Evolutionary conservation across 2,113 vertebrate genomes (phyloP).

Genomic region (Mastomys natalensis): DNA sequence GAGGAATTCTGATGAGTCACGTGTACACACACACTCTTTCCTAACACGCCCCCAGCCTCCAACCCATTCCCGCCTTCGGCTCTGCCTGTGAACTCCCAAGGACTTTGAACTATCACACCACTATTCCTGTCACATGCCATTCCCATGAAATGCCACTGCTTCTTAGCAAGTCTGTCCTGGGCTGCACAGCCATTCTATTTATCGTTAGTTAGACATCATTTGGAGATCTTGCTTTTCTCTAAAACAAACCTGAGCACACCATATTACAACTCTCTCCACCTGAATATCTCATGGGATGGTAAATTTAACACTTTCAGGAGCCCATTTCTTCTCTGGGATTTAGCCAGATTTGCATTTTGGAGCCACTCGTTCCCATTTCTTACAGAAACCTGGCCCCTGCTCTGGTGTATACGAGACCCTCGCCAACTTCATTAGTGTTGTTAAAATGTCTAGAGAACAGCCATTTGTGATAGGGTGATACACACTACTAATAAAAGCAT

Average conservation of each 20-base stretch:
- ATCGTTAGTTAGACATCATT: neutral
- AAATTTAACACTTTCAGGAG: neutral
- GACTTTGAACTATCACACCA: neutral
- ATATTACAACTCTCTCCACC: neutral
- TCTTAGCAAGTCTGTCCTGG: neutral
- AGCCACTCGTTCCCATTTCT: neutral
- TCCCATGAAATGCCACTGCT: neutral
- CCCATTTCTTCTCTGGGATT: neutral
- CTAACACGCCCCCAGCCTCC: neutral
- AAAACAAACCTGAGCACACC: neutral
- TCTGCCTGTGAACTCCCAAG: neutral
- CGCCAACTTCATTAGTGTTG: neutral
- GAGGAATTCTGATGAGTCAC: neutral
- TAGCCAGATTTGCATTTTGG: neutral
- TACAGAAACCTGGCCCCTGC: neutral
- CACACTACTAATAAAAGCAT: neutral
- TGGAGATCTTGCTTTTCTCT: neutral
- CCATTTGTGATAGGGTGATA: neutral
- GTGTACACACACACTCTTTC: neutral
- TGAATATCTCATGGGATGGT: neutral
- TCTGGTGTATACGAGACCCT: neutral
- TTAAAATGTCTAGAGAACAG: constrained; percentile 17
- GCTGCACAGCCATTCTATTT: neutral
- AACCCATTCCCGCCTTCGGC: neutral
- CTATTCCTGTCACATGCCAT: neutral